Conservation (phyloP, 2,888 invertebrate species). For the Lordiphosa fenestrarum region DNA sequence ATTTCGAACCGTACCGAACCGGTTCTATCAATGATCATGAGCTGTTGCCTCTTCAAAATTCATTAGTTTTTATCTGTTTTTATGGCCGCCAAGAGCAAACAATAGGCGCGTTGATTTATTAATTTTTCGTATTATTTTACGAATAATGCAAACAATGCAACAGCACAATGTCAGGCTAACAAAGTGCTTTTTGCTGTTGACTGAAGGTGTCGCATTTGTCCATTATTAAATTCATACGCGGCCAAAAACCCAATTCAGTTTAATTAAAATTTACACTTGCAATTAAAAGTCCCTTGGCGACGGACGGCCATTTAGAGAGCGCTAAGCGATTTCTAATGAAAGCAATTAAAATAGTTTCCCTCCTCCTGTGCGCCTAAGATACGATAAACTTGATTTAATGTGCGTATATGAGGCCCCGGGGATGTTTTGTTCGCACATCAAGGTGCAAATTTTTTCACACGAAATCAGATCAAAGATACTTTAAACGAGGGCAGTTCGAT, state of each 20-base stretch:
- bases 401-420: constrained; percentile 17
- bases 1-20: constrained; percentile 39
- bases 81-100: constrained; percentile 47
- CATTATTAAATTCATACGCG: constrained; percentile 7
- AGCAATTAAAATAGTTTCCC: constrained; percentile 51
- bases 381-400: constrained; percentile 33
- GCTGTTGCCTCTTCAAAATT: constrained; percentile 64
- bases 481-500: constrained; percentile 13
- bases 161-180: constrained; percentile 15
- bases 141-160: constrained; percentile 33
- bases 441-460: constrained; percentile 63
- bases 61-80: constrained; percentile 67
- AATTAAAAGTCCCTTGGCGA: constrained; percentile 26
- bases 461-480: constrained; percentile 68
- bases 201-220: constrained; percentile 26
- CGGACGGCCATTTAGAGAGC: constrained; percentile 27
- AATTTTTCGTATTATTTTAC: constrained; percentile 49
- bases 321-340: constrained; percentile 67
- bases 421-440: constrained; percentile 41
- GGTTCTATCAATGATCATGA: constrained; percentile 62
- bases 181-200: constrained; percentile 21
- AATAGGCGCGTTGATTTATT: constrained; percentile 63
- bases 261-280: constrained; percentile 33
- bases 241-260: constrained; percentile 3
- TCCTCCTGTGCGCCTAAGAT: constrained; percentile 11